Base-by-base conservation (phyloP, 2,113 vertebrate species). In the Mionectes macconnelli region DNA sequence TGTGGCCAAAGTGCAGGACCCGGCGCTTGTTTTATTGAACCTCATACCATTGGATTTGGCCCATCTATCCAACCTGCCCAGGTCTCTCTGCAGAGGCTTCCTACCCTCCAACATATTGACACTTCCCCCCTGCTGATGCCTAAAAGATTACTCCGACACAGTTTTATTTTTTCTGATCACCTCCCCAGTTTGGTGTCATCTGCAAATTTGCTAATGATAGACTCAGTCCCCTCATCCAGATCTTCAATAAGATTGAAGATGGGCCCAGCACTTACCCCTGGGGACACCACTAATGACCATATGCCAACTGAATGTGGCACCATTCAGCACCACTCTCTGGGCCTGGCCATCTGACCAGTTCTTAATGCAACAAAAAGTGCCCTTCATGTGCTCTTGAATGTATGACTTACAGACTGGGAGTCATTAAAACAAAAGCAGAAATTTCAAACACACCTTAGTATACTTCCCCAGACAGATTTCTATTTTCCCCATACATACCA, bases 181-280 rank as follows among this genome's bases (percentile, higher is more conserved):
- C 1, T n/a, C 8, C 28, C 23, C 45, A 67, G 0, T 15, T 39
- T 45, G 68, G 10, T 59, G 37, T 28, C 3, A 0, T 52, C 39
- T 39, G 27, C 15, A 30, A 6, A 67, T 67, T 67, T 67, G 10
- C 20, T 89, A 14, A 25, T 44, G 16, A 12, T 39, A 9, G 19
- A 14, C 23, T 45, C 19, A n/a, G 52, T 11, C 23, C 23, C 24
- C 12, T 74, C 53, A 60, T 82, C 28, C 19, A 52, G 56, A 39
- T n/a, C 20, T 42, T 42, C 23, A 11, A 2, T 66, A 27, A n/a
- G n/a, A n/a, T n/a, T n/a, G n/a, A 35, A 37, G 37, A 20, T 18
- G 22, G 4, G 6, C 31, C 35, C 31, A 35, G 0, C 50, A 42
- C 14, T 67, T 15, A 52, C 52, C 39, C 39, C 20, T 75, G 69